phyloP scores from a whole-genome alignment of 2,113 vertebrate genomes.

The Struthio camelus region DNA sequence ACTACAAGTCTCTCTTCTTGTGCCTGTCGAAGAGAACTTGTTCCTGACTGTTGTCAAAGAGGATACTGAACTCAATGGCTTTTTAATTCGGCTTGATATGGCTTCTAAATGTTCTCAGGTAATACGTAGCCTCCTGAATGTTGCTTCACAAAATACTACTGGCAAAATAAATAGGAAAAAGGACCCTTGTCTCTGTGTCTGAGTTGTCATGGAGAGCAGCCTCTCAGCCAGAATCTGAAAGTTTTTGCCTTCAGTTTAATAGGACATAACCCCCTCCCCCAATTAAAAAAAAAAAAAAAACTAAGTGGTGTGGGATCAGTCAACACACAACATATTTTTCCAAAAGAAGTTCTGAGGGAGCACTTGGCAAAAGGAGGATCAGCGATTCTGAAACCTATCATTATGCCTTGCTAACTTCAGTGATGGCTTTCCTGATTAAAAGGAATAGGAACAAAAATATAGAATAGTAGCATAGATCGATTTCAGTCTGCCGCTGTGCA shows the following conservation, averaged over 20 bases:
- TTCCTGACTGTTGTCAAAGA: fast-evolving
- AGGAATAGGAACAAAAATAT: not conserved
- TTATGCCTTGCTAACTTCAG: not conserved
- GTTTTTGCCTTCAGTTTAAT: not conserved
- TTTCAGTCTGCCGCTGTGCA: not conserved
- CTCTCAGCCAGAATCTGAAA: not conserved
- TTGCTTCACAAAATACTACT: not conserved
- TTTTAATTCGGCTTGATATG: not conserved
- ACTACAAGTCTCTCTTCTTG: not conserved
- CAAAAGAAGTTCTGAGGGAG: not conserved
- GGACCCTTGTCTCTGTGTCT: not conserved
- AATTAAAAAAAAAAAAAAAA: no score
- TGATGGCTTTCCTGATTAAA: not conserved
- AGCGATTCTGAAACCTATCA: not conserved
- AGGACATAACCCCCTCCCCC: not conserved
- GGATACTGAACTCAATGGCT: not conserved
- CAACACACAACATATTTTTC: not conserved
- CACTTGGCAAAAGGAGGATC: not conserved
- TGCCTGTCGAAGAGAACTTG: not conserved
- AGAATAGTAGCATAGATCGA: not conserved
- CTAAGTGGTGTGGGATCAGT: not conserved
- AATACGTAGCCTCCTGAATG: not conserved
- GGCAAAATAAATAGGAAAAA: not conserved
- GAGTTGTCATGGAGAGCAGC: not conserved
- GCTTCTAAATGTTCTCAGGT: fast-evolving